Conservation (phyloP, 2,888 invertebrate species). For the Polietes domitor region DNA sequence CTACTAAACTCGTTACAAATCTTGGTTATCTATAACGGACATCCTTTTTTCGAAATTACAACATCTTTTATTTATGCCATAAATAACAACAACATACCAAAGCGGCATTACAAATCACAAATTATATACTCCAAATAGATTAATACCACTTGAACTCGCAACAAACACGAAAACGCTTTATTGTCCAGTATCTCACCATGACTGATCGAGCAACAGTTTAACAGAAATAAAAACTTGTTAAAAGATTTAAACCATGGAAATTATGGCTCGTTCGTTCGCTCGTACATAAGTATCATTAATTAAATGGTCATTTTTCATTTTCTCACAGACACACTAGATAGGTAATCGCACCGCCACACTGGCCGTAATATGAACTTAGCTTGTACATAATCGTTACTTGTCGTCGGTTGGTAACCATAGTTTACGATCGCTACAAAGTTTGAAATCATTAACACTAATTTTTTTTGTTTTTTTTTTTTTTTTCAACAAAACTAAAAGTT, state of each 20-base stretch:
- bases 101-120: not conserved
- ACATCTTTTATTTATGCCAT: not conserved
- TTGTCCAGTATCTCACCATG: not conserved
- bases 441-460: slow-evolving; percentile 33
- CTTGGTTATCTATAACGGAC: slow-evolving; percentile 11
- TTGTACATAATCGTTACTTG: not conserved
- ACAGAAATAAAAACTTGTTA: slow-evolving; percentile 25
- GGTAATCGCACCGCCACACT: too few species aligned
- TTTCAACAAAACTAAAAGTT: not conserved
- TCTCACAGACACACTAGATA: not conserved
- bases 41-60: slow-evolving; percentile 12
- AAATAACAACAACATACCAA: not conserved
- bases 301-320: slow-evolving; percentile 20
- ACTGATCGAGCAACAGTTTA: not conserved
- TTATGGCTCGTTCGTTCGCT: not conserved
- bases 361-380: not conserved
- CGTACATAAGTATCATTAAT: slow-evolving; percentile 17
- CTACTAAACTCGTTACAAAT: not conserved
- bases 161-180: not conserved
- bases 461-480: not conserved
- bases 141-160: not conserved
- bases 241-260: not conserved
- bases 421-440: slow-evolving; percentile 34
- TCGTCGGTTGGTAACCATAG: too few species aligned
- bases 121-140: not conserved